These are phyloP conservation scores for Ciconia nigra DNA, from an alignment of 2,797 vertebrate genomes.

Conservation along the genomic window DNA sequence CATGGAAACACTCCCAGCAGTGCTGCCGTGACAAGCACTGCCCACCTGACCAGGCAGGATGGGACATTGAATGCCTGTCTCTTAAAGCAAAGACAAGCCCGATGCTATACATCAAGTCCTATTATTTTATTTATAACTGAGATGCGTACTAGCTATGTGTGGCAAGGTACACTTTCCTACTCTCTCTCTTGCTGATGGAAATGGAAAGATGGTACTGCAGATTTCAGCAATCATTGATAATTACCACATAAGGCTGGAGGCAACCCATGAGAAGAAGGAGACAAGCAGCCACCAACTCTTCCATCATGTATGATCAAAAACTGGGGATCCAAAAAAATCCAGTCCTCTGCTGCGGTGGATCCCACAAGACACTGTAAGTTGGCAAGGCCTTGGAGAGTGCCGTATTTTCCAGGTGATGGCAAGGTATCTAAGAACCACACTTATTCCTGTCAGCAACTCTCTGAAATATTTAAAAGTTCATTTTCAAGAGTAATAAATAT, in stretches of 20 bases:
- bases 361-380: background rate
- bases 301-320: background rate
- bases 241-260: background rate
- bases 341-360: background rate
- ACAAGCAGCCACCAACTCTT: background rate
- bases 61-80: fast-evolving
- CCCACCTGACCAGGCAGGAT: background rate
- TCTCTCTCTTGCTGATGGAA: background rate
- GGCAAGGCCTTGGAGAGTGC: background rate
- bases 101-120: background rate
- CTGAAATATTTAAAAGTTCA: constrained; percentile 24
- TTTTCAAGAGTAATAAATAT: constrained; percentile 45
- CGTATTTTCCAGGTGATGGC: background rate
- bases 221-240: background rate
- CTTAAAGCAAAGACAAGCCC: background rate
- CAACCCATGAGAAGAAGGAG: background rate
- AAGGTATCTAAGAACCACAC: background rate
- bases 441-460: background rate
- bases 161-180: background rate
- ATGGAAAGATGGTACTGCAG: background rate
- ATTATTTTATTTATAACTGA: background rate
- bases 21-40: background rate
- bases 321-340: background rate
- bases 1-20: background rate
- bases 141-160: fast-evolving